Percentiles rank a stretch among this genome's conserved stretches.
phyloP scores from a whole-genome alignment of 2,797 vertebrate species.

The Rhinoraja longicauda region DNA sequence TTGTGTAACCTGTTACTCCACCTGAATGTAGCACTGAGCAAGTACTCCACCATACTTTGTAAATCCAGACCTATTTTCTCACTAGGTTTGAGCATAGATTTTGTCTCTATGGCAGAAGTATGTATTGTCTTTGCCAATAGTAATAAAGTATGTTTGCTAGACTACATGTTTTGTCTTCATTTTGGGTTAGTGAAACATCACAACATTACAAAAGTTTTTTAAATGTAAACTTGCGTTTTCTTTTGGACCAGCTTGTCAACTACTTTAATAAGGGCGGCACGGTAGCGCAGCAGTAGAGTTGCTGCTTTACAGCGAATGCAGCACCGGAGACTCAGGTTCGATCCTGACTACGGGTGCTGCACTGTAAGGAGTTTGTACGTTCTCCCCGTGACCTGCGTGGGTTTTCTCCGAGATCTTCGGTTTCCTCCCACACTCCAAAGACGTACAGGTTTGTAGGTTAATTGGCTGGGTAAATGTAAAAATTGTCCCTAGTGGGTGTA shows the following conservation, averaged over 20 bases:
- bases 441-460: no score
- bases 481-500: no score
- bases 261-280: no score
- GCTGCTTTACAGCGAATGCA: no score
- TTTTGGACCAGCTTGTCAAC: neutral
- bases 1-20: neutral
- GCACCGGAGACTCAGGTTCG: no score
- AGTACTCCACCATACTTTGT: neutral
- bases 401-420: no score
- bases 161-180: neutral
- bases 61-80: neutral
- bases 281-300: no score
- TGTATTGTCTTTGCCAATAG: neutral
- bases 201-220: neutral
- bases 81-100: neutral
- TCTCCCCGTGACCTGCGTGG: no score
- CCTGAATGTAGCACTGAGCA: neutral
- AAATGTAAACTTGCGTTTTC: neutral
- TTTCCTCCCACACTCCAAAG: no score
- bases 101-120: neutral
- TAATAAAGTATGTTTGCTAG: constrained; percentile 26
- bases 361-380: no score
- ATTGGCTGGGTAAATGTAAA: no score
- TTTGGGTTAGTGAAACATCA: neutral
- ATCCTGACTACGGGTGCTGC: no score